These are phyloP conservation scores for Cyprinodon diabolis DNA, from an alignment of 2,797 vertebrate species.

Conservation along the genomic window DNA sequence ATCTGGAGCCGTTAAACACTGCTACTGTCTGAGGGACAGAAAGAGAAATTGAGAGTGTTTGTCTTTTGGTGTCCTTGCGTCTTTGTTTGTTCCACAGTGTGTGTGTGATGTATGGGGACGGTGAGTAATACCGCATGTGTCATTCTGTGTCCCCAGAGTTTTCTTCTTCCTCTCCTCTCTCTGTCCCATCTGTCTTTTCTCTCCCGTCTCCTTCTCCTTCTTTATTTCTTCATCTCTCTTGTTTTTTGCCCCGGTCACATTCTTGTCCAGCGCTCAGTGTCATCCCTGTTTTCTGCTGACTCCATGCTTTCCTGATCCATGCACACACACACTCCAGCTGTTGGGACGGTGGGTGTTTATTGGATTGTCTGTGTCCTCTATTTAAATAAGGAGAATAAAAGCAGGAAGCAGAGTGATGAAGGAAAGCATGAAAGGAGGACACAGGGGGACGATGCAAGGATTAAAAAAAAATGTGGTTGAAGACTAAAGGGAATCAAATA, in stretches of 20 bases:
- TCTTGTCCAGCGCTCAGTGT: conserved; percentile 71
- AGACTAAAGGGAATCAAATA: not conserved
- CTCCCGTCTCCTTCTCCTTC: conserved; percentile 29
- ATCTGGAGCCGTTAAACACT: conserved; percentile 5
- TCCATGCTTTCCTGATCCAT: conserved; percentile 49
- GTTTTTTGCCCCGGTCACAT: conserved; percentile 61
- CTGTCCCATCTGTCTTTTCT: conserved; percentile 39
- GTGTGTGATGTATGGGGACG: conserved; percentile 54
- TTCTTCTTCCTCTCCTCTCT: conserved; percentile 39
- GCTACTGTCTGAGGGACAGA: conserved; percentile 3
- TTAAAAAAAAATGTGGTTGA: not conserved
- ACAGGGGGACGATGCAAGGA: conserved; percentile 17
- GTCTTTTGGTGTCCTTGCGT: conserved; percentile 62
- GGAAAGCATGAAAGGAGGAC: conserved; percentile 33
- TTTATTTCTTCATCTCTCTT: conserved; percentile 41
- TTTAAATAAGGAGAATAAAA: conserved; percentile 74
- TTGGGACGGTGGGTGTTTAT: conserved; percentile 74
- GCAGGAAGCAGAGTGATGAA: conserved; percentile 35
- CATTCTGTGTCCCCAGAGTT: conserved; percentile 65
- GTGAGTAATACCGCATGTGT: conserved; percentile 72
- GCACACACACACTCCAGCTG: conserved; percentile 68
- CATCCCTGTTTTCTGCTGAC: conserved; percentile 76
- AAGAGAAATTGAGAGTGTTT: conserved; percentile 29
- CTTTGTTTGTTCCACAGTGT: conserved; percentile 41
- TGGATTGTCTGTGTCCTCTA: conserved; percentile 80